These are phyloP conservation scores for Gorsachius goisagi DNA, from an alignment of 2,113 vertebrate genomes.

Conservation along the genomic window DNA sequence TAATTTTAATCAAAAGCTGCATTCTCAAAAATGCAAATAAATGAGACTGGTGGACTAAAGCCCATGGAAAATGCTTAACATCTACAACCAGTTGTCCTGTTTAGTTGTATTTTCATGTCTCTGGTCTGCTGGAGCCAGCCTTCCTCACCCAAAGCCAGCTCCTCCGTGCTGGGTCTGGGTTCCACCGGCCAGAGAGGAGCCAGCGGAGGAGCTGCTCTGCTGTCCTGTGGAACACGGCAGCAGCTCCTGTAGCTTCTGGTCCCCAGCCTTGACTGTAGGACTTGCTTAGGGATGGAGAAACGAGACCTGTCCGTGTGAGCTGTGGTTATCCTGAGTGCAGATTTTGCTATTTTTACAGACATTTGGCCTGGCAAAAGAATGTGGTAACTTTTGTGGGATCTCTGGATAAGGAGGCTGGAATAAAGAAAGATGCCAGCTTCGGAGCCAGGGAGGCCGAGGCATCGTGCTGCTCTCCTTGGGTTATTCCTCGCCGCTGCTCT, in stretches of 20 bases:
- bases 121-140: background rate
- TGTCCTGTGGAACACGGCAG: no score
- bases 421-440: background rate
- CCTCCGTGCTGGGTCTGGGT: fast-evolving
- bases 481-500: background rate
- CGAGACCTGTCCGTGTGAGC: background rate
- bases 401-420: background rate
- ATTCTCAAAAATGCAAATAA: background rate
- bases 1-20: background rate
- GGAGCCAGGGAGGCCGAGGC: background rate
- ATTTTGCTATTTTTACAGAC: background rate
- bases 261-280: background rate
- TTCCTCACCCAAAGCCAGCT: background rate
- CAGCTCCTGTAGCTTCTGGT: background rate
- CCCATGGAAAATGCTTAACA: background rate
- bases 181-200: fast-evolving
- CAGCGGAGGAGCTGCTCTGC: background rate
- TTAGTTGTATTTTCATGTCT: background rate
- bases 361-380: background rate
- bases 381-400: background rate
- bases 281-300: background rate
- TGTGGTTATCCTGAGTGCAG: background rate
- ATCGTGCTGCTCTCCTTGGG: fast-evolving
- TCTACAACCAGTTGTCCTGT: background rate
- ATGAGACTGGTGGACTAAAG: background rate